Evolutionary conservation across 2,113 vertebrate genomes (phyloP).

Genomic region (Ctenodactylus gundi): DNA sequence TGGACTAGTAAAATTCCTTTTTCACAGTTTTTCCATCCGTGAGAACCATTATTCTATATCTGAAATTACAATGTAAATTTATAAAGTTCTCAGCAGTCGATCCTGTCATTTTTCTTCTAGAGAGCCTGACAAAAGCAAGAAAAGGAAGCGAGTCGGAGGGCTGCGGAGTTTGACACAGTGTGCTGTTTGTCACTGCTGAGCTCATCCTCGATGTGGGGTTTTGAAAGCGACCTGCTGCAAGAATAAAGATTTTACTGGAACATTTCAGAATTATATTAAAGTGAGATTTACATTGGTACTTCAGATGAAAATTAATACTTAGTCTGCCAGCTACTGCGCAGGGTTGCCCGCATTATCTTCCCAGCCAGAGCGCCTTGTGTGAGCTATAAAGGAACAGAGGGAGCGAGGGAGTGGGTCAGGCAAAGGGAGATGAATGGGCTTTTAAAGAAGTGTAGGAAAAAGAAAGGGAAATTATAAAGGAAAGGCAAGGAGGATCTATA

Average conservation of each 20-base stretch:
- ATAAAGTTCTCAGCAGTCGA: constrained; percentile 7
- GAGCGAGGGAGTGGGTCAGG: background rate
- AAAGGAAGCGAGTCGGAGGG: constrained; percentile 15
- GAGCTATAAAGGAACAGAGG: background rate
- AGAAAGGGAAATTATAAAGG: background rate
- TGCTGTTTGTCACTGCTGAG: constrained; percentile 48
- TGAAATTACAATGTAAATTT: constrained; percentile 67
- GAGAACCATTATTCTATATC: constrained; percentile 42
- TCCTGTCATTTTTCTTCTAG: constrained; percentile 66
- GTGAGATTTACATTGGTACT: constrained; percentile 62
- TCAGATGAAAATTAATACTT: constrained; percentile 81
- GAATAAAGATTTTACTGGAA: constrained; percentile 69
- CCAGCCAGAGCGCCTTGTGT: background rate
- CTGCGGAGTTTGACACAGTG: background rate
- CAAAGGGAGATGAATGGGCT: background rate
- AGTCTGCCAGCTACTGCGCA: constrained; percentile 29
- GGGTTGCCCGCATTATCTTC: background rate
- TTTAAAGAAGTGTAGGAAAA: background rate
- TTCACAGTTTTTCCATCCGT: background rate
- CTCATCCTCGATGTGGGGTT: constrained; percentile 44
- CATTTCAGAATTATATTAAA: constrained; percentile 73
- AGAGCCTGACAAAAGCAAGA: background rate
- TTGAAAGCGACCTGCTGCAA: constrained; percentile 58
- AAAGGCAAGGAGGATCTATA: background rate
- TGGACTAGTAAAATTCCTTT: background rate